Base-by-base conservation (phyloP, 1,140 invertebrate species). In the Polypedilum pembai region DNA sequence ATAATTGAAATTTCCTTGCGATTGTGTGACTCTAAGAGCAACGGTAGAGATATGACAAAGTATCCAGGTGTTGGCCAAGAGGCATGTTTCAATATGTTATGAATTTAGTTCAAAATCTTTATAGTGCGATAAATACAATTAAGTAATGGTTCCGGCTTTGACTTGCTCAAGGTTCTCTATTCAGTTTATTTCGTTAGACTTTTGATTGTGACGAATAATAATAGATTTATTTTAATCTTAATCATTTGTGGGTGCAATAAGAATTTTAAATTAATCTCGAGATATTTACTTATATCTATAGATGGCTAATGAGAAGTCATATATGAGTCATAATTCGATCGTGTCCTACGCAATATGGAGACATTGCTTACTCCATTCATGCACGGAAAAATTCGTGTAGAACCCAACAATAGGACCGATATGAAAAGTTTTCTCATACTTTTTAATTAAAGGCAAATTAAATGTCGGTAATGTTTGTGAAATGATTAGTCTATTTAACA, bases 131-230 rank as follows among this genome's bases (percentile, higher is more conserved):
- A 56, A 56, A 56, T 56, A 56, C 45, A 56, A 56, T 56, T 56
- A 56, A 56, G 12, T 56, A 56, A 56, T 56, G 45, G 45, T 56
- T 56, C 45, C 45, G 45, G 45, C 45, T 56, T 56, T 56, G 12
- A 56, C 45, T 56, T 56, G 45, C n/a, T 56, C 45, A 56, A 56
- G 45, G 45, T 56, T 56, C 45, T 56, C n/a, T 56, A 56, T 56
- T 12, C 45, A n/a, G 45, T 56, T 45, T 45, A 56, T n/a, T n/a
- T n/a, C 12, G 15, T 56, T 4, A 12, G 24, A 33, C 24, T 33
- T 33, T 33, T 33, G 24, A 56, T 56, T 56, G n/a, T n/a, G n/a
- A 15, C 7, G 45, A 56, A 56, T 56, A 56, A 56, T 56, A 56
- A 56, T 56, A 56, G 1, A 12, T 33, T 33, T 33, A 33, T 33